These are phyloP conservation scores for Ia io DNA, from an alignment of 2,113 vertebrate species.

Conservation along the genomic window DNA sequence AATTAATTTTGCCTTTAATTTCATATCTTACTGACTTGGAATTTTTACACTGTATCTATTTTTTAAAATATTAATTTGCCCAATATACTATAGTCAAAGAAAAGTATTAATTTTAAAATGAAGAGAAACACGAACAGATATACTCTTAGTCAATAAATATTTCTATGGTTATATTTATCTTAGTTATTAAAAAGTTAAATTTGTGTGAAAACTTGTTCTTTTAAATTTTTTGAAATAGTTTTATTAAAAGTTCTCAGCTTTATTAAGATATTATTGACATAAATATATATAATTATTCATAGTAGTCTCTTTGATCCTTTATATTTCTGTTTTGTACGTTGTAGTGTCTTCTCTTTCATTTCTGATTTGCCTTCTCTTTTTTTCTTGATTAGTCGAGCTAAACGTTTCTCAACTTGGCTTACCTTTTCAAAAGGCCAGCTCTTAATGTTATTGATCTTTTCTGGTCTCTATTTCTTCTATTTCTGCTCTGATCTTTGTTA, in stretches of 20 bases:
- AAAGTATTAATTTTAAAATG: conserved; percentile 27
- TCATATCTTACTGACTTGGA: not conserved
- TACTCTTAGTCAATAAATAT: not conserved
- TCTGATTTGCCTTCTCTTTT: not conserved
- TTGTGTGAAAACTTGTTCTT: not conserved
- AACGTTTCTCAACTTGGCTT: not conserved
- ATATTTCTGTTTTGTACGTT: not conserved
- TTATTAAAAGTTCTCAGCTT: not conserved
- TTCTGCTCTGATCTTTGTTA: not conserved
- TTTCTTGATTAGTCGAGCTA: not conserved
- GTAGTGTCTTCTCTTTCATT: not conserved
- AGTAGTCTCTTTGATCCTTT: not conserved
- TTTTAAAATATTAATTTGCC: not conserved
- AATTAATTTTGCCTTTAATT: conserved; percentile 46
- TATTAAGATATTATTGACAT: conserved; percentile 4
- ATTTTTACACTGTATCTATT: not conserved
- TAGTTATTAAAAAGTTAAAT: conserved; percentile 14
- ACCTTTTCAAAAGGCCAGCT: not conserved
- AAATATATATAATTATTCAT: not conserved
- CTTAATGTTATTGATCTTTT: not conserved
- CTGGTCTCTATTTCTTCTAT: not conserved
- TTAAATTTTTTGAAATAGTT: not conserved
- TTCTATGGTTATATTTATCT: not conserved
- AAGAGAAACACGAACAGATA: conserved; percentile 6
- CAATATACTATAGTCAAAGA: not conserved